Evolutionary conservation across 2,888 invertebrate genomes (phyloP).

Genomic region (Cephus pygmeus): DNA sequence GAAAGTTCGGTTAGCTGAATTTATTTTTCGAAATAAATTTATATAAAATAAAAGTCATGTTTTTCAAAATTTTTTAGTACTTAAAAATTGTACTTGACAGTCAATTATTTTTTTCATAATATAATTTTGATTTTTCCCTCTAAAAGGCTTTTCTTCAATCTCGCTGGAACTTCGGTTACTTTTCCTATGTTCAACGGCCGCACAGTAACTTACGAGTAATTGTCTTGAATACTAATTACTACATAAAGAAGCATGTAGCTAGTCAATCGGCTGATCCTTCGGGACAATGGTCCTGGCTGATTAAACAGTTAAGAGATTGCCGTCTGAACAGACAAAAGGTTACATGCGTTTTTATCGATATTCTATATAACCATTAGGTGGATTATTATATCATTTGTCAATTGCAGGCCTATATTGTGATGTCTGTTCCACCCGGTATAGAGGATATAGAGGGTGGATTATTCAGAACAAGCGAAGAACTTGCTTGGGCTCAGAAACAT

Average conservation of each 20-base stretch:
- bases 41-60: neutral
- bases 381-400: neutral
- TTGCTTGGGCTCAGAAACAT: constrained; percentile 11
- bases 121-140: neutral
- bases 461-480: neutral
- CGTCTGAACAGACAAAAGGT: constrained; percentile 14
- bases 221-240: constrained; percentile 18
- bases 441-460: neutral
- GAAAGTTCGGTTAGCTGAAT: neutral
- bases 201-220: constrained; percentile 10
- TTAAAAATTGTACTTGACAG: neutral
- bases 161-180: constrained; percentile 4
- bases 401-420: constrained; percentile 14
- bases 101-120: neutral
- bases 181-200: constrained; percentile 9
- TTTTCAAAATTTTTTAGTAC: neutral
- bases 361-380: neutral
- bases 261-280: constrained; percentile 14
- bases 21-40: neutral
- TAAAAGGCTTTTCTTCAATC: neutral
- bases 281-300: constrained; percentile 19
- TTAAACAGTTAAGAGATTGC: constrained; percentile 7
- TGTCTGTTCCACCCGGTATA: constrained; percentile 16
- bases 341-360: neutral
- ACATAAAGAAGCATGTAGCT: constrained; percentile 16